These are phyloP conservation scores for Caenorhabditis inopinata DNA, from an alignment of 1,140 invertebrate species.

Conservation along the genomic window DNA sequence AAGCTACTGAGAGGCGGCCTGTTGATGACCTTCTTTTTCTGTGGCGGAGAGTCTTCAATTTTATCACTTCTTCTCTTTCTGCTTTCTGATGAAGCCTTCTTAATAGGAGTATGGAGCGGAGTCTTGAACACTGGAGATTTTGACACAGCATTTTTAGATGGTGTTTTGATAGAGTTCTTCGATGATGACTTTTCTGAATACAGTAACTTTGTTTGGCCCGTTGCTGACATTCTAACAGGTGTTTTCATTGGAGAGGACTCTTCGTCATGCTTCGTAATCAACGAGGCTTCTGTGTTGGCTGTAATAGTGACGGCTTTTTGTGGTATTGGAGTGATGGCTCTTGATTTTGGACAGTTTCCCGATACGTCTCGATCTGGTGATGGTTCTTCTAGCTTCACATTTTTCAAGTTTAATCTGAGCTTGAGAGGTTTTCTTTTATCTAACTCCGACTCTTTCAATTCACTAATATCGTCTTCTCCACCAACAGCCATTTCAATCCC, in stretches of 20 bases:
- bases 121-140: background rate
- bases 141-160: no score
- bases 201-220: no score
- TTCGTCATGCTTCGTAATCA: no score
- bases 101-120: background rate
- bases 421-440: background rate
- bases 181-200: no score
- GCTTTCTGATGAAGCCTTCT: background rate
- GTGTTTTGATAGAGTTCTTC: no score
- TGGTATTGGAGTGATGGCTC: background rate
- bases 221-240: no score
- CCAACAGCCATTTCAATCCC: background rate
- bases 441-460: background rate
- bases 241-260: no score
- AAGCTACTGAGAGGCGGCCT: background rate
- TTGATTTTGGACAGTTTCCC: background rate
- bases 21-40: background rate
- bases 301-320: no score
- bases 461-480: background rate
- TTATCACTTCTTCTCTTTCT: conserved; percentile 6
- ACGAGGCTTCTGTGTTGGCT: no score
- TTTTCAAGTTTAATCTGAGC: background rate
- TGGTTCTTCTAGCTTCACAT: background rate
- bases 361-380: background rate
- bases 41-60: background rate